phyloP scores from a whole-genome alignment of 2,797 vertebrate genomes.

The Miopithecus talapoin region DNA sequence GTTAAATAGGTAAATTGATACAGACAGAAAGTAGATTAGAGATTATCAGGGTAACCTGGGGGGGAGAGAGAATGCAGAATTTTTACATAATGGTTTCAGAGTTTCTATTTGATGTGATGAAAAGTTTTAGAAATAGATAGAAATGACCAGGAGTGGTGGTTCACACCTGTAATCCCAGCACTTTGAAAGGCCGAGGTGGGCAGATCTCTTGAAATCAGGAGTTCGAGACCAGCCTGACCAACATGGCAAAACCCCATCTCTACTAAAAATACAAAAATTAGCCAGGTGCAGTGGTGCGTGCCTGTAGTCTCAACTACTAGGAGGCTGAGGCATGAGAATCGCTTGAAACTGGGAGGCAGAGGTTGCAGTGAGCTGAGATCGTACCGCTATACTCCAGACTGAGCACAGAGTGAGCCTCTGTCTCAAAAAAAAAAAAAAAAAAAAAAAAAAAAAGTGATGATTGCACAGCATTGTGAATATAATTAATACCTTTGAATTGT shows the following conservation, averaged over 20 bases:
- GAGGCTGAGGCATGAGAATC: not conserved
- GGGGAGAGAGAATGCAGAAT: not conserved
- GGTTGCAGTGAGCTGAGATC: not conserved
- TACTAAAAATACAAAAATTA: not conserved
- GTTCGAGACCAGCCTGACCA: not conserved
- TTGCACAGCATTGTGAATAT: not conserved
- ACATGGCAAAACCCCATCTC: not conserved
- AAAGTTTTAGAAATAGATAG: not conserved
- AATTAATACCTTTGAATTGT: not conserved
- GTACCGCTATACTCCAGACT: not conserved
- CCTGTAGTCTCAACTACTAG: not conserved
- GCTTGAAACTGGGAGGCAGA: not conserved
- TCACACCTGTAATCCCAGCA: not conserved
- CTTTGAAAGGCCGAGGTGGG: not conserved
- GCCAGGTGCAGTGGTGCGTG: not conserved
- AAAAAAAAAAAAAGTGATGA: not conserved
- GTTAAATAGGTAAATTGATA: not conserved
- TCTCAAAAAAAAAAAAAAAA: not conserved
- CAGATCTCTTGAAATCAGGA: not conserved
- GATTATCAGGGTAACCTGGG: too few species aligned
- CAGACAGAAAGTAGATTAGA: not conserved
- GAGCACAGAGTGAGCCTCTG: not conserved
- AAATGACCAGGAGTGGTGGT: not conserved
- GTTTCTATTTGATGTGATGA: not conserved
- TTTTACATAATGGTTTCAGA: not conserved